A percentile compares a stretch with the other conserved stretches of the same genome.
These are phyloP conservation scores for Eublepharis macularius DNA, from an alignment of 2,113 vertebrate species.

Conservation along the genomic window DNA sequence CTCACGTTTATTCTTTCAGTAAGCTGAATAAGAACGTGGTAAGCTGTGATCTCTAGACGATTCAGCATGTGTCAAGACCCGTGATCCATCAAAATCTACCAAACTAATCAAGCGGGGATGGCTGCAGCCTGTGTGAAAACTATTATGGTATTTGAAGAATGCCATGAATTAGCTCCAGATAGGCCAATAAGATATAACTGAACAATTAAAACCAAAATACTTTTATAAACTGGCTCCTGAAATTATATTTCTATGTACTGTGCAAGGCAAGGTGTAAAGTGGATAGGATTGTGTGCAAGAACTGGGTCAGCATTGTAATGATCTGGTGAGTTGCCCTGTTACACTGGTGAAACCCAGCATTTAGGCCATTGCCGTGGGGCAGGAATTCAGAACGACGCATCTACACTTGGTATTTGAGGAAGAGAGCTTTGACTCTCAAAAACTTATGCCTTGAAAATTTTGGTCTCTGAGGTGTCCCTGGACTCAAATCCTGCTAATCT, in stretches of 20 bases:
- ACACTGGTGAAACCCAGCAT: background rate
- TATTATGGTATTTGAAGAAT: background rate
- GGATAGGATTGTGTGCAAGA: background rate
- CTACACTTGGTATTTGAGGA: too few relatives aligned
- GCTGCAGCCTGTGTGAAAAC: background rate
- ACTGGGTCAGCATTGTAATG: background rate
- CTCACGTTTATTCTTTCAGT: background rate
- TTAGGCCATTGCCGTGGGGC: background rate
- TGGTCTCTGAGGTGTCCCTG: too few relatives aligned
- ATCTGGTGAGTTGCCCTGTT: background rate
- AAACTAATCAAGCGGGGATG: background rate
- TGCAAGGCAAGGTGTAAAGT: background rate
- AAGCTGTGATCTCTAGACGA: conserved; percentile 1
- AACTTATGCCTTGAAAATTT: too few relatives aligned
- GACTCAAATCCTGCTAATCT: too few relatives aligned
- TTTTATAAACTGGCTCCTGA: background rate
- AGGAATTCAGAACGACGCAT: background rate
- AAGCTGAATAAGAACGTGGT: background rate
- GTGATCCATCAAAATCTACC: background rate
- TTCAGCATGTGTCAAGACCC: background rate
- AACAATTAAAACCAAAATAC: background rate
- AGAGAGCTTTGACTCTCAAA: too few relatives aligned
- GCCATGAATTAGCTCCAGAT: too few relatives aligned
- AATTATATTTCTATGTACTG: background rate
- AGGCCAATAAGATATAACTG: background rate